A percentile compares a stretch with the other conserved stretches of the same genome.
Conservation (phyloP, 2,113 vertebrate species). For the Spea bombifrons region DNA sequence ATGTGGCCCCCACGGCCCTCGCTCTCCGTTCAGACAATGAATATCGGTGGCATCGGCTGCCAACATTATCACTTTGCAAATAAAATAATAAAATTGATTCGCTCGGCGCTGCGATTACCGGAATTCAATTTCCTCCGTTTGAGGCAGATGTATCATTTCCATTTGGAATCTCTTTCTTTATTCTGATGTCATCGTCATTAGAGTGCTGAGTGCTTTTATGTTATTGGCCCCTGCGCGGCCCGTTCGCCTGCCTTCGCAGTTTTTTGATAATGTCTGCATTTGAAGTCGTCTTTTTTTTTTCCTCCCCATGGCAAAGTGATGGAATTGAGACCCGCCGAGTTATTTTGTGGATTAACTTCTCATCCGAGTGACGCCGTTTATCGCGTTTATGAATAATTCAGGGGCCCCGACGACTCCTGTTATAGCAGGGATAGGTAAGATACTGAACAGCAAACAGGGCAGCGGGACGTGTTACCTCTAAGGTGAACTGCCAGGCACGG, state of each 20-base stretch:
- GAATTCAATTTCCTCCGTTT: not conserved
- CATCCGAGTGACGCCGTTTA: too few species aligned
- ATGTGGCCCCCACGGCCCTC: too few species aligned
- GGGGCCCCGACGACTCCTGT: too few species aligned
- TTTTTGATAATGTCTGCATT: not conserved
- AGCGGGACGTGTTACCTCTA: too few species aligned
- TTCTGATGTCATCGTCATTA: conserved; percentile 16
- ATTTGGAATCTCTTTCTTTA: not conserved
- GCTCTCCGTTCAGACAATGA: not conserved
- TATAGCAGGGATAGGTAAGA: too few species aligned
- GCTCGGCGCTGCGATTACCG: not conserved
- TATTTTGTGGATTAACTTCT: too few species aligned
- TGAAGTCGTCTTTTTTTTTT: not conserved
- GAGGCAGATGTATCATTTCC: not conserved
- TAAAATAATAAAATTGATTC: not conserved
- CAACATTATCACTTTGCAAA: not conserved
- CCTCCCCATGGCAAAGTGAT: too few species aligned
- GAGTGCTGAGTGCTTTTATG: conserved; percentile 2
- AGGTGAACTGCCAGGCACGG: too few species aligned
- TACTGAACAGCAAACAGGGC: too few species aligned
- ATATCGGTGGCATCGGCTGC: not conserved
- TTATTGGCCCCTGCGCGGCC: not conserved
- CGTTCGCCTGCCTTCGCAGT: not conserved
- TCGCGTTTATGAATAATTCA: too few species aligned
- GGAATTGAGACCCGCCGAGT: too few species aligned